Base-by-base conservation (phyloP, 2,113 vertebrate species). In the Myotis lucifugus region DNA sequence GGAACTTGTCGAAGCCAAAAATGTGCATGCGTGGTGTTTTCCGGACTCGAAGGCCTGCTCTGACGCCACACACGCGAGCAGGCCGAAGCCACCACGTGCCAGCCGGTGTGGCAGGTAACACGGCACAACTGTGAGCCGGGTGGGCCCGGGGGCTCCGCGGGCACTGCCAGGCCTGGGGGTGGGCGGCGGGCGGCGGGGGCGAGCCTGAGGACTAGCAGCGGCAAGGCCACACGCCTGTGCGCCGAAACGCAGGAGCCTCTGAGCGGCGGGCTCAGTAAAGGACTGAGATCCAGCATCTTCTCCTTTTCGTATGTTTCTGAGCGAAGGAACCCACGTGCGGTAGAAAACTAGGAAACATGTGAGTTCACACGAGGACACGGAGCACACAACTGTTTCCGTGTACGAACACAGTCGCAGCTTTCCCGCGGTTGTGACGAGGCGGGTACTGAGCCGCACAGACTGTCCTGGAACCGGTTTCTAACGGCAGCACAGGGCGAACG, bases 1-100 rank as follows among this genome's bases (percentile, higher is more conserved):
- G 90, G 95, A 95, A 97, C 96, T 95, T 79, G 90, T 91, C 95
- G 88, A 96, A 96, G 92, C 85, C 95, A 92, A 93, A 96, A 95
- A 87, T 92, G 95, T 89, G 92, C 92, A 46, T n/a, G 73, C 64
- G 37, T 50, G 23, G 91, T 81, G 52, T 87, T 97, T 96, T 95
- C 90, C 95, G 86, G 85, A 88, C 94, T 96, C 95, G 94, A 90
- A 0, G 87, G 66, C 74, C 46, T 5, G 46, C 93, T 91, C 93
- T 81, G 76, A 56, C 83, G 79, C 48, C 77, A 86, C 15, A 42
- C 79, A 72, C 76, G 42, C 5, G 34, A 59, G 84, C 79, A 54
- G n/a, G 66, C 74, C 11, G 15, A 34, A 84, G 40, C 59, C 0
- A 52, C 90, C 88, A 46, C 13, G 0, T 32, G 13, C 90, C 40